Evolutionary conservation across 2,888 invertebrate species (phyloP), one percentile per base, ranked within the genome.

Genomic region (Oscheius sp.): DNA sequence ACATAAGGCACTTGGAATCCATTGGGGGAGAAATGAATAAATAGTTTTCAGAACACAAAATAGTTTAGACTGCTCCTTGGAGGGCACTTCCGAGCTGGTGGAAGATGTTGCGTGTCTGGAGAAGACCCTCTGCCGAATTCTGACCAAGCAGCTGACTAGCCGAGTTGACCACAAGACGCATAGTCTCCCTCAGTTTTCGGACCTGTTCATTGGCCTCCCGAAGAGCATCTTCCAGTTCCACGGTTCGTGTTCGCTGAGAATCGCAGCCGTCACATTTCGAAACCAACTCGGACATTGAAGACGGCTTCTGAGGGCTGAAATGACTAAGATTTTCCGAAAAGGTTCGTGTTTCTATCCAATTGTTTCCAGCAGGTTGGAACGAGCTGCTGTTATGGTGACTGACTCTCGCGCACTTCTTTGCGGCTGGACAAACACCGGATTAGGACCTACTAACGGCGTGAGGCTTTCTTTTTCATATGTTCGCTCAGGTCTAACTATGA

Each of bases 301-400:
- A 81, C 33, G 79, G 53, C 71, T 84, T 84, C 60, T 78, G 80
- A 2, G 84, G 84, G 59, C 79, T 79, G 73, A 75, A 79, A 79
- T 11, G 13, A 5, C 21, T 21, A 21, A 21, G 21, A 21, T 21
- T 21, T 21, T 21, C 21, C 21, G 21, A 21, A 21, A 21, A 21
- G 21, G 21, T 21, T 21, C 21, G 21, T 21, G 21, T 21, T 21
- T 21, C 21, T 21, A 21, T 21, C 33, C 5, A 48, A 13, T 13
- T 65, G 33, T 50, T 50, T 65, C 21, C 32, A 29, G 58, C 60
- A 37, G 60, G 37, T 11, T n/a, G 53, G 29, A 53, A 29, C 53
- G 53, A 29, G 53, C 53, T 21, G 53, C 29, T 53, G 53, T 53
- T 53, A 63, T 48, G 63, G 50, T 63, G 32, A 7, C 33, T 47